Conservation (phyloP, 2,797 vertebrate species). For the Heliangelus exortis region DNA sequence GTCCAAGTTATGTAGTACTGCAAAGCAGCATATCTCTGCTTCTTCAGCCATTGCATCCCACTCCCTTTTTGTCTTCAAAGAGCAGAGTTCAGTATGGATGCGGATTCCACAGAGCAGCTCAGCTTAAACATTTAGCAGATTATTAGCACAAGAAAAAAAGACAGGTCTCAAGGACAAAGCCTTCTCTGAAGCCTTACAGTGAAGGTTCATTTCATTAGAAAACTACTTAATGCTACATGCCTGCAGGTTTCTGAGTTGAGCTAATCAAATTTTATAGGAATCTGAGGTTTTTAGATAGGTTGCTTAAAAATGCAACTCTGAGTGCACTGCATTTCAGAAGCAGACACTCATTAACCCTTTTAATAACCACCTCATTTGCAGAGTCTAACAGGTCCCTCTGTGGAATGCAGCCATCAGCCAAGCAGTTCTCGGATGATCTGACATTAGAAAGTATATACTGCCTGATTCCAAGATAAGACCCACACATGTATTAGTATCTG, state of each 20-base stretch:
- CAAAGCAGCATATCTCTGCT: neutral
- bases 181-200: neutral
- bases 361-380: neutral
- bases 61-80: neutral
- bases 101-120: neutral
- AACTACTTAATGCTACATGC: neutral
- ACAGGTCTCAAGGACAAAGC: neutral
- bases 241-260: neutral
- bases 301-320: neutral
- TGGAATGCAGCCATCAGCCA: neutral
- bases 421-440: neutral
- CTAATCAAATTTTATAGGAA: neutral
- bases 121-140: neutral
- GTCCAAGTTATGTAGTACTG: neutral
- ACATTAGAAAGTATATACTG: neutral
- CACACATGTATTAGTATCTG: fast-evolving
- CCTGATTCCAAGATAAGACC: neutral
- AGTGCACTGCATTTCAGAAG: neutral
- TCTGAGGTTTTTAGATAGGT: neutral
- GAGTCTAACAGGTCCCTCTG: neutral
- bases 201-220: neutral
- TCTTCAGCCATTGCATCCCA: neutral
- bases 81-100: slow-evolving; percentile 29
- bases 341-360: neutral
- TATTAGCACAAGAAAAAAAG: neutral